Evolutionary conservation across 2,797 vertebrate species (phyloP), one percentile per base, ranked within the genome.

Genomic region (Astyanax mexicanus): DNA sequence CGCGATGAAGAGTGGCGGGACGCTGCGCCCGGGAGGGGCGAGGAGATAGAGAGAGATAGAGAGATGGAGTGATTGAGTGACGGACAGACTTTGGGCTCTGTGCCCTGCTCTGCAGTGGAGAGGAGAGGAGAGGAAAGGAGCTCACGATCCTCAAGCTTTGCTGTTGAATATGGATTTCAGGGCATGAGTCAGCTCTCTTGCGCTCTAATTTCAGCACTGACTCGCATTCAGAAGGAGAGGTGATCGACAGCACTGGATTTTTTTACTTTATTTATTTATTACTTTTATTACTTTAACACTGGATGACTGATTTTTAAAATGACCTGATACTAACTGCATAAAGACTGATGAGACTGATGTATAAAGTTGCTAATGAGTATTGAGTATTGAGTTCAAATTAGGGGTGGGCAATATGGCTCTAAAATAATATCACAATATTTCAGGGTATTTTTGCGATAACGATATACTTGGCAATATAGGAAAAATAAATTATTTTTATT

Each of bases 131-230:
- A 42, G 29, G 17, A 40, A 21, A 49, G 32, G 21, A 40, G 32
- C 25, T 45, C 12, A n/a, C 29, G 19, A 68, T 25, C 47, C 44
- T 44, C 66, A 23, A 49, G 29, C 35, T 67, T 61, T 27, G 23
- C 51, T 40, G 17, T 61, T 35, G 66, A 67, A 65, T 23, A 3
- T 40, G 40, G 69, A 73, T 66, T 21, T 42, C n/a, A n/a, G 40
- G 47, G 35, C 32, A 49, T 40, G 70, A 74, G 45, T 67, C 74
- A 47, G 27, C 44, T 27, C 60, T 57, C 38, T 38, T 4, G 23
- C 29, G 49, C 65, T 27, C 38, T 64, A 17, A 47, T 11, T 29
- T 25, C 44, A 60, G 55, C 23, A 37, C 51, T 44, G 67, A 52
- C 32, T 74, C 15, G 19, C 1, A n/a, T 40, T 37, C 47, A 27